Percentiles rank a stretch among this genome's conserved stretches.
Evolutionary conservation across 92 coral and sea anemone genomes (phyloP).

Genomic region (Siderastrea radians): DNA sequence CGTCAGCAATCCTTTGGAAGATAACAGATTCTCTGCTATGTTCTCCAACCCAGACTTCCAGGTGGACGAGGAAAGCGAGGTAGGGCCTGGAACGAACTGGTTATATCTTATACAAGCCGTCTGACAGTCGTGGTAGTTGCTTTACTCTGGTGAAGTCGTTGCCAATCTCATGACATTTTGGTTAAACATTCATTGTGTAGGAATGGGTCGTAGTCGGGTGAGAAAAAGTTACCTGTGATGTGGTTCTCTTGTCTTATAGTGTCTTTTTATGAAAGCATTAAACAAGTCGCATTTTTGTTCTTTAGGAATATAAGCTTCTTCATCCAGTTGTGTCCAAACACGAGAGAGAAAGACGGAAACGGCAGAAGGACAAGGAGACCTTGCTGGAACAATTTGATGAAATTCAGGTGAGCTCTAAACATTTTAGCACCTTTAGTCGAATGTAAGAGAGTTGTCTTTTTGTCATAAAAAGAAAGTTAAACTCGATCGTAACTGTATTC

Average conservation of each 20-base stretch:
- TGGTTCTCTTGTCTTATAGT: no score
- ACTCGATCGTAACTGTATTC: no score
- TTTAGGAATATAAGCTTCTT: constrained; percentile 85
- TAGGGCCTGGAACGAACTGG: constrained; percentile 21
- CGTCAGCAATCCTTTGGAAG: constrained; percentile 92
- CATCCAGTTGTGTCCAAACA: constrained; percentile 93
- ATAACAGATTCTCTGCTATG: constrained; percentile 98
- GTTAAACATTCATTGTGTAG: no score
- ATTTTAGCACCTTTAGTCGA: no score
- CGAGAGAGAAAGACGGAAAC: constrained; percentile 82
- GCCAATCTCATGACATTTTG: no score
- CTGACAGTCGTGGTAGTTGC: not conserved
- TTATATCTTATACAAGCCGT: not conserved
- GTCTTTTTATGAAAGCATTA: no score
- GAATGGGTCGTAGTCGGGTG: no score
- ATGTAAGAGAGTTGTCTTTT: no score
- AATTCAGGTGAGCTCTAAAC: constrained; percentile 65
- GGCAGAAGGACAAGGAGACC: constrained; percentile 58
- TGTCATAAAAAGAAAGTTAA: no score
- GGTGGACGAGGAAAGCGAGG: constrained; percentile 97
- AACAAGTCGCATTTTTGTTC: not conserved
- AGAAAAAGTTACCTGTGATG: no score
- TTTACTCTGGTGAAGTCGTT: no score
- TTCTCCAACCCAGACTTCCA: constrained; percentile 98
- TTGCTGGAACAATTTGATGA: constrained; percentile 89